These are phyloP conservation scores for Gerris buenoi DNA, from an alignment of 1,140 invertebrate genomes.

Conservation along the genomic window DNA sequence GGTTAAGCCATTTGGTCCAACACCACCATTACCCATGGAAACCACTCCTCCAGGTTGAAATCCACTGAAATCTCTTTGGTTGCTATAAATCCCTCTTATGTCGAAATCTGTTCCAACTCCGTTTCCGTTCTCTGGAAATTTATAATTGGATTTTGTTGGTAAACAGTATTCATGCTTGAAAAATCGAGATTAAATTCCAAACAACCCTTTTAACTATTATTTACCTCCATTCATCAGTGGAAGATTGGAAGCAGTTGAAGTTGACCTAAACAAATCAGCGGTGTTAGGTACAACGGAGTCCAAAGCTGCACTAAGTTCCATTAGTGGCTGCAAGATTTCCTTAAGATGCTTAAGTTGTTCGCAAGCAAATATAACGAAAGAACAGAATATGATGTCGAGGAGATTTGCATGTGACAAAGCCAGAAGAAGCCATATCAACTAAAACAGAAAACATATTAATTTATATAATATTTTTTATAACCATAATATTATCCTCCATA, in stretches of 20 bases:
- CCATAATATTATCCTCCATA: too few species aligned
- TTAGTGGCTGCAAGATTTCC: conserved; percentile 65
- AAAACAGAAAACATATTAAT: conserved; percentile 17
- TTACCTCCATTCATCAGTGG: conserved; percentile 36
- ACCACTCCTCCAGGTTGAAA: conserved; percentile 40
- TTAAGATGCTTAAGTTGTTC: conserved; percentile 69
- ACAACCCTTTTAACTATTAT: conserved; percentile 19
- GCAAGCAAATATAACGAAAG: conserved; percentile 65
- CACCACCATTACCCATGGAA: conserved; percentile 37
- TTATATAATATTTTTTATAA: too few species aligned
- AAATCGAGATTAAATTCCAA: neutral
- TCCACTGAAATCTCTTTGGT: conserved; percentile 55
- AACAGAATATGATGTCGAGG: conserved; percentile 61
- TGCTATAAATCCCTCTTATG: conserved; percentile 54
- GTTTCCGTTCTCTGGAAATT: too few species aligned
- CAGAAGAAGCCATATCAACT: conserved; percentile 59
- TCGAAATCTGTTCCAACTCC: conserved; percentile 37
- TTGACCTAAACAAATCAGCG: conserved; percentile 51
- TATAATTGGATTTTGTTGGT: too few species aligned
- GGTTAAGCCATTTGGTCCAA: conserved; percentile 52
- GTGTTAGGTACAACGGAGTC: conserved; percentile 65
- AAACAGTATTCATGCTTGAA: too few species aligned
- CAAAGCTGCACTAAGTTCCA: conserved; percentile 63
- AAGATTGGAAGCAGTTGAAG: conserved; percentile 39
- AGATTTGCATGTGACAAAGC: conserved; percentile 53